A percentile compares a stretch with the other conserved stretches of the same genome.
Evolutionary conservation across 2,797 vertebrate genomes (phyloP).

Genomic region (Enteromius thamalakanensis): DNA sequence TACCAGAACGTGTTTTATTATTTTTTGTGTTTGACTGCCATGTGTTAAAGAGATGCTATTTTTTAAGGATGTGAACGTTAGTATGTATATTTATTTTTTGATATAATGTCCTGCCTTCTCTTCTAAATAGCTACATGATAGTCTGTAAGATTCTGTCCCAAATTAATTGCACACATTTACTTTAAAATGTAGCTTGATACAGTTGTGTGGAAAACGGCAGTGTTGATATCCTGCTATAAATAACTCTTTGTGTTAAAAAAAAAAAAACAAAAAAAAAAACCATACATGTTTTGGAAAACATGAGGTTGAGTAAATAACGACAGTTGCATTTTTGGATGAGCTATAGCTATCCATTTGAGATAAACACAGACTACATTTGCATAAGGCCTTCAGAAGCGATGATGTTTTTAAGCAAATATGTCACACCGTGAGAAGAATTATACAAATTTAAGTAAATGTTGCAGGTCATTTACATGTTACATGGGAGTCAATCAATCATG

Average conservation of each 20-base stretch:
- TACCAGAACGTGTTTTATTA: neutral
- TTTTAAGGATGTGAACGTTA: neutral
- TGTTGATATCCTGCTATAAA: neutral
- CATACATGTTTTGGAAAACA: neutral
- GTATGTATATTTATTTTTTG: neutral
- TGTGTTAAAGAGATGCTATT: neutral
- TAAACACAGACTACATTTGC: constrained; percentile 21
- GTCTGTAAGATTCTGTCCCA: neutral
- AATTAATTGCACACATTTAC: neutral
- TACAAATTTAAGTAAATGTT: constrained; percentile 42
- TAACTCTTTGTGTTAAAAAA: neutral
- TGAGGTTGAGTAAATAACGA: neutral
- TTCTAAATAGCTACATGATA: neutral
- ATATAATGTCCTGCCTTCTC: neutral
- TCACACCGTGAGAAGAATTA: constrained; percentile 38
- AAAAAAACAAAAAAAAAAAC: neutral
- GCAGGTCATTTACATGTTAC: constrained; percentile 39
- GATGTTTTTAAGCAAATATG: constrained; percentile 32
- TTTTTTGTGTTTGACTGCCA: neutral
- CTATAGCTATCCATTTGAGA: neutral
- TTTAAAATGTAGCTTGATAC: neutral
- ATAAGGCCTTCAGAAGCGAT: neutral
- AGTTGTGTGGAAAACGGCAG: neutral
- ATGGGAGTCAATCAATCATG: constrained; percentile 26
- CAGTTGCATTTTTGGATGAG: neutral